Base-by-base conservation (phyloP, 2,113 vertebrate species). In the Sturnus vulgaris region DNA sequence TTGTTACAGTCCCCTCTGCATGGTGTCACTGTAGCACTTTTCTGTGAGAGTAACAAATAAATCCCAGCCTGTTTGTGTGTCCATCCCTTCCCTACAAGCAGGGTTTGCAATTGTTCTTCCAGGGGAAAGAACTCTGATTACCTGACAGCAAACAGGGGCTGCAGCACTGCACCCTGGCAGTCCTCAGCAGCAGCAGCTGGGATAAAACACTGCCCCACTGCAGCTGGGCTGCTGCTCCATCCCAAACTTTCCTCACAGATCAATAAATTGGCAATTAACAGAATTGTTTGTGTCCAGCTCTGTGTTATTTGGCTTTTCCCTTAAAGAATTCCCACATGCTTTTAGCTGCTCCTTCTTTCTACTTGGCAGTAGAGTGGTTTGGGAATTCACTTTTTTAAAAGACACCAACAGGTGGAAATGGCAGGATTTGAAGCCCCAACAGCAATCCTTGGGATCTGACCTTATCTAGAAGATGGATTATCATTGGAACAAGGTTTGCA, bases 401-500 rank as follows among this genome's bases (percentile, higher is more conserved):
- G 24, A 30, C 35, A 64, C 21, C 64, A 39, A 12, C 0, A 44
- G 49, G 46, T 73, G 60, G 20, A n/a, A 37, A 44, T 25, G 6
- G 11, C 17, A 69, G 50, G 30, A 53, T 66, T 4, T 42, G n/a
- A 68, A 63, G 15, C 11, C 18, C 66, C 63, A 55, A 2, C 17
- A 49, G 1, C 40, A 69, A 4, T 2, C 35, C 80, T 4, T 49
- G 87, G 42, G 79, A 5, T 37, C 97, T 94, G 94, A 99, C 99
- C 99, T 99, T 99, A 98, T 99, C 99, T 72, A 99, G 98, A 96
- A 99, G 98, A 94, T 99, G 99, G 97, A 99, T 99, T 97, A 99
- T 99, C 99, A 99, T 99, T 88, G 99, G 99, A 94, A 99, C 99
- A 72, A 99, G 98, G 93, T 98, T 99, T 85, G 99, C 99, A 88